Evolutionary conservation across 2,888 invertebrate genomes (phyloP).

Genomic region (Gordius sp.): DNA sequence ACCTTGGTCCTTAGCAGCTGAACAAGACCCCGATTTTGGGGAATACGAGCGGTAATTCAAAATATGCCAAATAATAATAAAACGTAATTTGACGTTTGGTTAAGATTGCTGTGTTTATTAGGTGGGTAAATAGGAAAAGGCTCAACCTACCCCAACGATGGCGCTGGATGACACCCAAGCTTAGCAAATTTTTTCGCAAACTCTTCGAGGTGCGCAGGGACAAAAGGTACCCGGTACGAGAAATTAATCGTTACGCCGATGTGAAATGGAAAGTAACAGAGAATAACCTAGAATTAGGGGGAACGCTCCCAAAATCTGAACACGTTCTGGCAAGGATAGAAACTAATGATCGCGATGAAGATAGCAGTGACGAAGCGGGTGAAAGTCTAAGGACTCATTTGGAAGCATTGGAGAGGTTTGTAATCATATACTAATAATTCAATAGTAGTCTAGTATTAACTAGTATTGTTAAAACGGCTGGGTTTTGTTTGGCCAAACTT

Average conservation of each 20-base stretch:
- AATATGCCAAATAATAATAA: no score
- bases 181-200: slow-evolving; percentile 6
- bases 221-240: slow-evolving; percentile 15
- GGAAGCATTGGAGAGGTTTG: neutral
- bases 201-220: neutral
- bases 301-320: neutral
- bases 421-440: no score
- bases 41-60: no score
- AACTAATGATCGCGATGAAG: neutral
- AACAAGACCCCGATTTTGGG: slow-evolving; percentile 7
- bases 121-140: neutral
- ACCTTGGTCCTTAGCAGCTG: slow-evolving; percentile 26
- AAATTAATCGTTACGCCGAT: slow-evolving; percentile 16
- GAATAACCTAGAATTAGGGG: neutral
- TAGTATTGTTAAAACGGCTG: no score
- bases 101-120: neutral
- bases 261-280: slow-evolving; percentile 19
- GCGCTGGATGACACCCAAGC: neutral
- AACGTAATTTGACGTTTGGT: no score
- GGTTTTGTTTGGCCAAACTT: no score
- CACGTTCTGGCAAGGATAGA: no score
- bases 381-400: neutral
- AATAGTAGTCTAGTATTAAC: no score
- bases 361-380: neutral
- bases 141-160: neutral